Evolutionary conservation across 2,888 invertebrate genomes (phyloP), one percentile per base, ranked within the genome.

Genomic region (Rosalia funebris): DNA sequence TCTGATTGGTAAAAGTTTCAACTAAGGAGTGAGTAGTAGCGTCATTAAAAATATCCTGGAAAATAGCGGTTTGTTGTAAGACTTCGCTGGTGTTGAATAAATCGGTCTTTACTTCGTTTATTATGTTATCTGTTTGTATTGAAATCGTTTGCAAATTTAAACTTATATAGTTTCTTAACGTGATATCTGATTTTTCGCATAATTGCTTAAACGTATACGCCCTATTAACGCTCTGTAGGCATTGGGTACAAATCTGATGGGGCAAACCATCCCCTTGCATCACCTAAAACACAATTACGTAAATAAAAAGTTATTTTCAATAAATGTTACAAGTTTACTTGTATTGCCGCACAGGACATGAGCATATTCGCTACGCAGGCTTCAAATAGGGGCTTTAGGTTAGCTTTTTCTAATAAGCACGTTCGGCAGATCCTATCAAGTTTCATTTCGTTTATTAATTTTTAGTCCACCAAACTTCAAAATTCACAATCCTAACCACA

Each of bases 191-290:
- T 62, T 81, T 80, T 71, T 82, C 81, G 62, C 80, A 81, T 52
- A 75, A 71, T 66, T 80, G 78, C 64, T 81, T 82, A 62, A 81
- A 81, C 17, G 75, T 73, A 64, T 78, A 81, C 1, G 79, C 75
- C 55, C 77, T 71, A 66, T 77, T 82, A 5, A 79, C 72, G 66
- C 73, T 77, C 64, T 79, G 78, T 4, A 81, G 68, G 54, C 82
- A 82, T 58, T 82, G 82, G 0, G 73, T 74, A 63, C 82, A 82
- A 17, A 82, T 79, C 69, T 80, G 78, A 57, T 75, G 63, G 4
- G 82, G 82, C 48, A 82, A 66, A 39, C 81, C 81, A 70, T 82
- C 82, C 9, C 80, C 80, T 69, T 81, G 74, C 17, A 79, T 70
- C 20, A 81, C 72, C 81, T 81, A 63, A 48, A 63, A 67, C 17